Evolutionary conservation across 2,113 vertebrate genomes (phyloP).

Genomic region (Gobiocypris rarus): DNA sequence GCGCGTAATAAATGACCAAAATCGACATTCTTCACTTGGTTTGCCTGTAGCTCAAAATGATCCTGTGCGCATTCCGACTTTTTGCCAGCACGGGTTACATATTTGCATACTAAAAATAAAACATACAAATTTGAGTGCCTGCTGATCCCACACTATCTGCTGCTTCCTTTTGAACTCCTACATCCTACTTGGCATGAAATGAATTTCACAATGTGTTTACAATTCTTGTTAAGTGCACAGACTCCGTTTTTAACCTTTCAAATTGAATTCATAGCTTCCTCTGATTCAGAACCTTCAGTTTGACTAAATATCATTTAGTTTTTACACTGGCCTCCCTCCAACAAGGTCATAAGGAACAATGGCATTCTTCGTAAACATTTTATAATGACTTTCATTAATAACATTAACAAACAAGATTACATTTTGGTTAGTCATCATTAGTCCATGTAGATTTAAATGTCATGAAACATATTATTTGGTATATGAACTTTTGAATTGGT

Average conservation of each 20-base stretch:
- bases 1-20: too few relatives aligned
- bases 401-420: neutral
- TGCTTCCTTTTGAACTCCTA: neutral
- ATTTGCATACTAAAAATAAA: constrained; percentile 1
- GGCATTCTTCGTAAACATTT: neutral
- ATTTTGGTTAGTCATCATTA: neutral
- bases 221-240: neutral
- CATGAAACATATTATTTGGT: neutral
- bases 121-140: neutral
- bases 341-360: neutral
- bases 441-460: neutral
- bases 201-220: neutral
- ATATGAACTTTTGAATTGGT: neutral
- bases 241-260: neutral
- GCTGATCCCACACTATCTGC: neutral
- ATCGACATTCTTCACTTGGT: too few relatives aligned
- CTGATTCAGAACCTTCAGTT: neutral
- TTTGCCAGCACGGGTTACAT: neutral
- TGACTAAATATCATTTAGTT: neutral
- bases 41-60: too few relatives aligned
- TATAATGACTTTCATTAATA: neutral
- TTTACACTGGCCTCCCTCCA: too few relatives aligned
- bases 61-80: too few relatives aligned
- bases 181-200: neutral
- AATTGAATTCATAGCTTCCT: neutral